A percentile compares a stretch with the other conserved stretches of the same genome.
phyloP scores from a whole-genome alignment of 2,888 invertebrate species.

The Melipona bicolor region DNA sequence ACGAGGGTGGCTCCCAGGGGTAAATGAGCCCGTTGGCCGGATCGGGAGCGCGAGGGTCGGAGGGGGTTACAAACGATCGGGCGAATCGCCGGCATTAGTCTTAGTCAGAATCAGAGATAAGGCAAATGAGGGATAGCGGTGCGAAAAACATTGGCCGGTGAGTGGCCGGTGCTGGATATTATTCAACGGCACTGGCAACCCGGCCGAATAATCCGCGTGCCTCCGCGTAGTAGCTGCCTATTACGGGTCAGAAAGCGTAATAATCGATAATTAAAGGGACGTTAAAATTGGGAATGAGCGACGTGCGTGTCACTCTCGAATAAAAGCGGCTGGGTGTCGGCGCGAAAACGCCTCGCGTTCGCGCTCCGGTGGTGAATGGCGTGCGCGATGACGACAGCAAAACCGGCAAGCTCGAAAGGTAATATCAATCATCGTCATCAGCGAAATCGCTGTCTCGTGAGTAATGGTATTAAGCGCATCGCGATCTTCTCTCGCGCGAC shows the following conservation, averaged over 20 bases:
- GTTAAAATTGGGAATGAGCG: constrained; percentile 28
- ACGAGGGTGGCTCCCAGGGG: constrained; percentile 67
- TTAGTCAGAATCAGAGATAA: constrained; percentile 82
- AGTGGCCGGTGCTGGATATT: constrained; percentile 53
- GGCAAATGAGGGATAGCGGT: constrained; percentile 77
- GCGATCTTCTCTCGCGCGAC: constrained; percentile 33
- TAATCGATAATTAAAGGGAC: constrained; percentile 66
- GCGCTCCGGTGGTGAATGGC: constrained; percentile 8
- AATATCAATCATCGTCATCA: constrained; percentile 52
- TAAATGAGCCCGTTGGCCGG: constrained; percentile 66
- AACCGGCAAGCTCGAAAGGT: constrained; percentile 17
- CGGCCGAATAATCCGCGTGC: constrained; percentile 63
- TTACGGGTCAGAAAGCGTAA: constrained; percentile 60
- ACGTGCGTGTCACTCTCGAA: constrained; percentile 18
- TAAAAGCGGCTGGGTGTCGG: constrained; percentile 26
- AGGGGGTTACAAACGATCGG: constrained; percentile 80
- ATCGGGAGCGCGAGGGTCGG: constrained; percentile 44
- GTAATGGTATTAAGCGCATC: constrained; percentile 45
- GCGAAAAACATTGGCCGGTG: constrained; percentile 71
- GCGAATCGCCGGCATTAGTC: constrained; percentile 80
- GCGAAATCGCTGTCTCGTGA: constrained; percentile 43
- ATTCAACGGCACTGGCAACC: constrained; percentile 62
- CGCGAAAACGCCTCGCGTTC: constrained; percentile 24
- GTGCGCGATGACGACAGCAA: constrained; percentile 40
- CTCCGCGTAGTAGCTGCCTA: constrained; percentile 25